These are phyloP conservation scores for Sebastes goodei DNA, from an alignment of 2,797 vertebrate species.

Conservation along the genomic window DNA sequence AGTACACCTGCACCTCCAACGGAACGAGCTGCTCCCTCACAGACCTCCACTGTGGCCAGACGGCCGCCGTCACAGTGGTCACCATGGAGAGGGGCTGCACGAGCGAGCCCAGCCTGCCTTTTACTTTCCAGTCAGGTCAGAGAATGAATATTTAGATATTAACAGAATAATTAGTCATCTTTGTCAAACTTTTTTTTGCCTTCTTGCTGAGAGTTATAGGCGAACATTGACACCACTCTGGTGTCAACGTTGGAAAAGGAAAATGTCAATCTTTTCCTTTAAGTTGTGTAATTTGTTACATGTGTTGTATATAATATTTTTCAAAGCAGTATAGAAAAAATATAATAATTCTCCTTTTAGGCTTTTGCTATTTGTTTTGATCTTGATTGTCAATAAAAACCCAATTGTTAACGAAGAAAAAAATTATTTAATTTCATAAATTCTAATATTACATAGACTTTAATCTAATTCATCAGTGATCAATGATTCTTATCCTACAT, in stretches of 20 bases:
- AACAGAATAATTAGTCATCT: not conserved
- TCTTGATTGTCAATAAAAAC: not conserved
- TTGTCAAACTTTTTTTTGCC: too few relatives aligned
- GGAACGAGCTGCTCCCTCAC: slow-evolving; percentile 71
- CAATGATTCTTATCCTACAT: not conserved
- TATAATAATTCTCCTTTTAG: not conserved
- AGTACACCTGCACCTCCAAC: slow-evolving; percentile 68
- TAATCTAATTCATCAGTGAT: not conserved
- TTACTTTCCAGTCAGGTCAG: slow-evolving; percentile 77
- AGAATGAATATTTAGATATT: not conserved
- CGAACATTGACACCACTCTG: not conserved
- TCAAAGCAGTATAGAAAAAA: not conserved
- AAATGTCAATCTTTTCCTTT: not conserved
- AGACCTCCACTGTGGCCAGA: slow-evolving; percentile 75
- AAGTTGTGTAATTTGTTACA: not conserved
- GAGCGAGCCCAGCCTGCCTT: slow-evolving; percentile 71
- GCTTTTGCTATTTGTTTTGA: not conserved
- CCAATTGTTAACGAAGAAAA: not conserved
- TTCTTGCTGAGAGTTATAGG: not conserved
- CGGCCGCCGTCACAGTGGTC: slow-evolving; percentile 61
- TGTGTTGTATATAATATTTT: not conserved
- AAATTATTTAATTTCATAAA: not conserved
- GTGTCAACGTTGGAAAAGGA: not conserved
- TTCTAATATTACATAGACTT: not conserved
- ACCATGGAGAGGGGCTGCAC: slow-evolving; percentile 77